phyloP scores from a whole-genome alignment of 1,140 invertebrate species.

The Zaprionus tsacasi region DNA sequence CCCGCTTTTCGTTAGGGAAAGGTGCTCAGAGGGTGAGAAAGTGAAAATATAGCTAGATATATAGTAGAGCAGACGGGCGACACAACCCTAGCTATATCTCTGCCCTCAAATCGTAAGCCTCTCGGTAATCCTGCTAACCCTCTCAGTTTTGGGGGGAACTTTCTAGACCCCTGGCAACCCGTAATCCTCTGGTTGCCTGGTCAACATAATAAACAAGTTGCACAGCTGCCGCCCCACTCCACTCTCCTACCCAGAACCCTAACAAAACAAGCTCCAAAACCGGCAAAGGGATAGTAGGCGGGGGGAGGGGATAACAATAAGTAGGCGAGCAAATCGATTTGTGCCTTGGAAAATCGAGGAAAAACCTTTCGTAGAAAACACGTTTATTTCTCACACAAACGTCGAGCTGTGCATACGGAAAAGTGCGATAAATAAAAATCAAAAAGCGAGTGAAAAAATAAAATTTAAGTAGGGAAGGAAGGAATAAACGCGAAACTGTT shows the following conservation, averaged over 20 bases:
- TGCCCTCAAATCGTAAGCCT: not conserved
- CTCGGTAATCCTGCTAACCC: not conserved
- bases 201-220: conserved; percentile 48
- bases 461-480: not conserved
- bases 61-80: not conserved
- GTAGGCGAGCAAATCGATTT: conserved; percentile 42
- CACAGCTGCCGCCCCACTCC: conserved; percentile 25
- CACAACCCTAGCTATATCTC: not conserved
- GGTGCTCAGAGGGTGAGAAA: conserved; percentile 4
- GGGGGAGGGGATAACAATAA: conserved; percentile 7
- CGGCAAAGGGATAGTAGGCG: no score
- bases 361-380: conserved; percentile 2
- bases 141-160: not conserved
- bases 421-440: not conserved
- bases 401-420: conserved; percentile 24
- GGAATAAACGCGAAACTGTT: not conserved
- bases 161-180: not conserved
- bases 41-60: not conserved
- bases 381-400: conserved; percentile 21
- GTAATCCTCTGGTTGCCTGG: conserved; percentile 30
- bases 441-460: conserved; percentile 3
- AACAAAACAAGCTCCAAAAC: conserved; percentile 19
- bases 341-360: not conserved
- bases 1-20: not conserved
- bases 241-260: no score